phyloP scores from a whole-genome alignment of 2,113 vertebrate species.

The Herpetotheres cachinnans region DNA sequence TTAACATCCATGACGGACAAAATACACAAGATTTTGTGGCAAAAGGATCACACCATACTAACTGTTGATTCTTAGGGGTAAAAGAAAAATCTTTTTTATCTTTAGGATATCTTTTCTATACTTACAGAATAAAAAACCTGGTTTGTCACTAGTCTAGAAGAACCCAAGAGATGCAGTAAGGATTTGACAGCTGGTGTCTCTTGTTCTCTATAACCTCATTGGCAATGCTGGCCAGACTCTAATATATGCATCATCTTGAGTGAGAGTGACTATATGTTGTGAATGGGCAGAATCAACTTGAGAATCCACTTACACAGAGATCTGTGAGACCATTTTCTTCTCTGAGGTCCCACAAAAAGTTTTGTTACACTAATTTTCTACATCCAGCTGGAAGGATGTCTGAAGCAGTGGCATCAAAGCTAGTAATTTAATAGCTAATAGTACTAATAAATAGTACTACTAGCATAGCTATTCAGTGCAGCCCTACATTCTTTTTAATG shows the following conservation, averaged over 20 bases:
- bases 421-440: neutral
- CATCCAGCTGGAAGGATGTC: neutral
- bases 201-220: neutral
- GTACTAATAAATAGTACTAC: neutral
- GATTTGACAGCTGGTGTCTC: neutral
- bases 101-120: neutral
- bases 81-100: neutral
- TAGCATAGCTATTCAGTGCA: neutral
- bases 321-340: neutral
- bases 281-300: neutral
- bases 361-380: neutral
- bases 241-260: neutral
- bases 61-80: neutral
- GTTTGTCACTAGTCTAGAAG: neutral
- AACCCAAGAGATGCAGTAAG: neutral
- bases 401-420: neutral
- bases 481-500: neutral
- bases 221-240: neutral
- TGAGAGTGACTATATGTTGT: neutral
- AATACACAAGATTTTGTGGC: neutral
- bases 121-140: neutral
- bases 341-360: neutral
- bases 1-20: neutral
- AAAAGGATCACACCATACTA: neutral
- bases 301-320: neutral